Evolutionary conservation across 2,113 vertebrate genomes (phyloP).

Genomic region (Oncorhynchus masou): DNA sequence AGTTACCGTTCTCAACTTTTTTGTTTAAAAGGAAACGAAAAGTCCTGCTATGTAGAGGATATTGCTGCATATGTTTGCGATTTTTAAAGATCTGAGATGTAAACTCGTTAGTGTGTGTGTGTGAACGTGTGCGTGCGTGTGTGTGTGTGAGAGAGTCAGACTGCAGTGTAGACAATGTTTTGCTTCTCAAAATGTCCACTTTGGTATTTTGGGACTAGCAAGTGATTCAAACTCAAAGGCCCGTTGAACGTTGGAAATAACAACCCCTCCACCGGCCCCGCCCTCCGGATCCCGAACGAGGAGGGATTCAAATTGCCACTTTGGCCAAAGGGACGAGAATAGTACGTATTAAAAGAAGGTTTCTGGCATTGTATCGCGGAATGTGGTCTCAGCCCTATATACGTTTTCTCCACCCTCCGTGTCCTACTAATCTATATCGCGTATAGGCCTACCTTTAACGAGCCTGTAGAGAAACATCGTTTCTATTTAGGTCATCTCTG

Average conservation of each 20-base stretch:
- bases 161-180: neutral
- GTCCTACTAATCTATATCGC: conserved; percentile 39
- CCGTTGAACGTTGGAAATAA: conserved; percentile 53
- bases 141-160: neutral
- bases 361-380: conserved; percentile 69
- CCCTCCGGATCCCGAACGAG: conserved; percentile 36
- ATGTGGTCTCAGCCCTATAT: conserved; percentile 72
- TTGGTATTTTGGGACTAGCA: neutral
- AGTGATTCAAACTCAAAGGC: conserved; percentile 44
- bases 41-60: too few species aligned
- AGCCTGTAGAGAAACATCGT: neutral
- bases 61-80: neutral
- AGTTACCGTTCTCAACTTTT: too few species aligned
- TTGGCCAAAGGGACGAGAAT: conserved; percentile 69
- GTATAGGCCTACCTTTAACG: conserved; percentile 5
- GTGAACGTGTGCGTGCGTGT: neutral
- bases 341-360: conserved; percentile 71
- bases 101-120: neutral
- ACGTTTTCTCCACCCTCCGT: conserved; percentile 42
- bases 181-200: neutral
- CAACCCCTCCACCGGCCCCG: conserved; percentile 34
- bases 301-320: conserved; percentile 67
- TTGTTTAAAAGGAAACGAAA: too few species aligned
- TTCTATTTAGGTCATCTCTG: conserved; percentile 1
- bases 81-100: neutral